These are phyloP conservation scores for Cyprinodon diabolis DNA, from an alignment of 2,797 vertebrate species.

Conservation along the genomic window DNA sequence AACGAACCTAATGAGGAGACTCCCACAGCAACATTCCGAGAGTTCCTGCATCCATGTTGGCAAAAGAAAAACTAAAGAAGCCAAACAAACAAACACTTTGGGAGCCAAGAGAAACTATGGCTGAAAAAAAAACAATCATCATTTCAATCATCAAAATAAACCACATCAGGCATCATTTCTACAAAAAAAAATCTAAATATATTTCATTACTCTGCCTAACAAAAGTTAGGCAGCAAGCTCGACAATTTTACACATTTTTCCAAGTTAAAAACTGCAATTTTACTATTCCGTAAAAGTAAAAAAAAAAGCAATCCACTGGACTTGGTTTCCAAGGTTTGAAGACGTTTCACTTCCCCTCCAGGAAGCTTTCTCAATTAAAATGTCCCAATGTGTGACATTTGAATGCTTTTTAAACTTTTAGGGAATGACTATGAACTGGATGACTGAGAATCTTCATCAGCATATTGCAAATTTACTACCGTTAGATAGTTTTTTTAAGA, in stretches of 20 bases:
- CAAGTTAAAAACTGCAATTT: not conserved
- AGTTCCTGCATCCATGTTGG: conserved; percentile 56
- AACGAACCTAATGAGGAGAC: conserved; percentile 68
- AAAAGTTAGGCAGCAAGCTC: not conserved
- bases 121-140: not conserved
- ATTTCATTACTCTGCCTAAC: not conserved
- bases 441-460: too few species aligned
- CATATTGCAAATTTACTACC: too few species aligned
- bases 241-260: not conserved
- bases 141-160: too few species aligned
- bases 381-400: too few species aligned
- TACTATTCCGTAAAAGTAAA: not conserved
- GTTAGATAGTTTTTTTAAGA: too few species aligned
- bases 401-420: too few species aligned
- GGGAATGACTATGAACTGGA: too few species aligned
- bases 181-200: not conserved
- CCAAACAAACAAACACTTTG: conserved; percentile 62
- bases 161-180: conserved; percentile 39
- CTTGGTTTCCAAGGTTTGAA: too few species aligned
- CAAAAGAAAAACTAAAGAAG: conserved; percentile 47
- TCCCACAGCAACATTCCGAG: conserved; percentile 60
- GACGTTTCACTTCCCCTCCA: too few species aligned
- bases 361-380: too few species aligned
- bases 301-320: not conserved
- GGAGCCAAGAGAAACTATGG: conserved; percentile 60